Percentiles rank a stretch among this genome's conserved stretches.
Conservation (phyloP, 1,140 invertebrate species). For the Mizuhopecten yessoensis region DNA sequence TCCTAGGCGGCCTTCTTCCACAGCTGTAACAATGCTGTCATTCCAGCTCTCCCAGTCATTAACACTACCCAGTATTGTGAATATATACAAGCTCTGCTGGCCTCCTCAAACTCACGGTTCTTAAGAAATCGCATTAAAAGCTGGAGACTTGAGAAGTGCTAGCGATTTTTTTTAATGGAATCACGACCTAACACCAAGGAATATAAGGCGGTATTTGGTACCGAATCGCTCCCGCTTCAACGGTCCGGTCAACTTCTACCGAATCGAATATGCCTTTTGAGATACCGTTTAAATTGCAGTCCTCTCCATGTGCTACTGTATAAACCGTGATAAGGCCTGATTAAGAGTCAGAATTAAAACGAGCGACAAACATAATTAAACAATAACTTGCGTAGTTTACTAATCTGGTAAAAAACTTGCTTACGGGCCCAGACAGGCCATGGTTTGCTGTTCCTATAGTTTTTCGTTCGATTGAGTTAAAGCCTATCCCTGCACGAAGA, state of each 20-base stretch:
- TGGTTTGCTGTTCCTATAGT: too few species aligned
- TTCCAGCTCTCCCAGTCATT: not conserved
- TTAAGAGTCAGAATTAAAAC: too few species aligned
- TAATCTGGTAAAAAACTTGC: not conserved
- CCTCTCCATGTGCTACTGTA: too few species aligned
- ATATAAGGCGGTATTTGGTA: not conserved
- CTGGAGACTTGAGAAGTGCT: not conserved
- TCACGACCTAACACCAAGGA: not conserved
- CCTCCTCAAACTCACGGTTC: not conserved
- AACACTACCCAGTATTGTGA: not conserved
- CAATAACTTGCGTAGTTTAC: not conserved
- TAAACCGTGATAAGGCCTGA: too few species aligned
- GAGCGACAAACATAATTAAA: too few species aligned
- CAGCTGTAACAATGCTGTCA: not conserved
- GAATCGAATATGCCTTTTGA: not conserved
- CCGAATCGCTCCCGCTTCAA: not conserved
- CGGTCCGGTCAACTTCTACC: not conserved
- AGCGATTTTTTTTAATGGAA: constrained; percentile 30
- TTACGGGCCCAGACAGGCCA: not conserved
- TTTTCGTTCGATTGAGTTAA: not conserved
- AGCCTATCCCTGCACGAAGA: not conserved
- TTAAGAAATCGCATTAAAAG: constrained; percentile 26
- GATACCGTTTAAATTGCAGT: not conserved
- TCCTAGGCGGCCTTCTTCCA: not conserved
- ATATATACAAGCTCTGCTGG: not conserved